Evolutionary conservation across 2,888 invertebrate genomes (phyloP).

Genomic region (Limnephilus marmoratus): DNA sequence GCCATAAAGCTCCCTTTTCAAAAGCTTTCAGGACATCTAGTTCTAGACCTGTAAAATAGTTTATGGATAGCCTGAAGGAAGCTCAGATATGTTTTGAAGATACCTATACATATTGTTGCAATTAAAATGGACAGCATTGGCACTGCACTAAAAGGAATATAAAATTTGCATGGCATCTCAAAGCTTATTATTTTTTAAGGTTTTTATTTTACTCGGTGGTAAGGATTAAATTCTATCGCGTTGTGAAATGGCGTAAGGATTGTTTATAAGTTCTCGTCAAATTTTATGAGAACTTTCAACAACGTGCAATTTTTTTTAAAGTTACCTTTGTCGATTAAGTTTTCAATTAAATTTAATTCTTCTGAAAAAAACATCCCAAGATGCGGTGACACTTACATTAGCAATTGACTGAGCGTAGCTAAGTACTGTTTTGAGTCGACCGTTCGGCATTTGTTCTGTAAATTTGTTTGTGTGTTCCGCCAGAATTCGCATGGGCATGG

Average conservation of each 20-base stretch:
- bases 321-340: background rate
- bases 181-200: too few species aligned
- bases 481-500: too few species aligned
- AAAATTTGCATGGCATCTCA: background rate
- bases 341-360: background rate
- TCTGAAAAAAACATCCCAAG: background rate
- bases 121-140: background rate
- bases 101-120: background rate
- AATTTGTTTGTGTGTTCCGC: too few species aligned
- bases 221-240: background rate
- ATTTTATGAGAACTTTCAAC: background rate
- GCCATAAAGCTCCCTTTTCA: background rate
- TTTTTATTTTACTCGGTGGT: background rate
- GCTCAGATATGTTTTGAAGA: background rate
- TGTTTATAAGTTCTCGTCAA: background rate
- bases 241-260: background rate
- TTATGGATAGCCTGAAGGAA: constrained; percentile 11
- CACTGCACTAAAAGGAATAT: background rate
- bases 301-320: background rate
- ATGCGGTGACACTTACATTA: background rate
- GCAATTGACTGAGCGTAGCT: background rate
- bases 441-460: too few species aligned
- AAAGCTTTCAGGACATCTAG: background rate
- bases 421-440: too few species aligned
- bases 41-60: background rate